Conservation (phyloP, 2,797 vertebrate species). For the Oryzias sinensis region DNA sequence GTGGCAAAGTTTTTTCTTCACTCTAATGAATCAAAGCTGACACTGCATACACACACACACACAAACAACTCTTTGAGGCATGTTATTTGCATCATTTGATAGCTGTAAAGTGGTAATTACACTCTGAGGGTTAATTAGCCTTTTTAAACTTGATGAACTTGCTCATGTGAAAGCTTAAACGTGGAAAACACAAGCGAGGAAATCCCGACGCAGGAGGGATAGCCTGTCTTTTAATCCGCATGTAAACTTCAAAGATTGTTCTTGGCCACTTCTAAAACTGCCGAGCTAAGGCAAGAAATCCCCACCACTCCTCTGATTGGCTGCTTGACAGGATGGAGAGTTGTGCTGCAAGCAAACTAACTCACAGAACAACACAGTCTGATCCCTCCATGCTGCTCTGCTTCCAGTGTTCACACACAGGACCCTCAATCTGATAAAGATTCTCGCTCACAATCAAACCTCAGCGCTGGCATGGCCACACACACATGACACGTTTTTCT, state of each 20-base stretch:
- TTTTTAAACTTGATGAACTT: slow-evolving; percentile 29
- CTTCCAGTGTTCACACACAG: slow-evolving; percentile 21
- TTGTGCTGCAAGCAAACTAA: slow-evolving; percentile 25
- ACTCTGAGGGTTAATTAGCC: slow-evolving; percentile 40
- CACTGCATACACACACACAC: background rate
- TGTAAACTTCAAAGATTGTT: slow-evolving; percentile 42
- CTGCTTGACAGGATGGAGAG: slow-evolving; percentile 41
- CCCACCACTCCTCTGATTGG: slow-evolving; percentile 26
- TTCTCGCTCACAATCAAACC: slow-evolving; percentile 6
- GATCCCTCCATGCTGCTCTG: slow-evolving; percentile 26
- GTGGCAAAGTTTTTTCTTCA: slow-evolving; percentile 9
- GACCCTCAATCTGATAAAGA: slow-evolving; percentile 1
- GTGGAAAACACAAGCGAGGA: slow-evolving; percentile 12
- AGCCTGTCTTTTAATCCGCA: slow-evolving; percentile 33
- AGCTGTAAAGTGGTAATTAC: slow-evolving; percentile 41
- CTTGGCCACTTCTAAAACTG: slow-evolving; percentile 41
- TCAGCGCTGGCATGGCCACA: slow-evolving; percentile 20
- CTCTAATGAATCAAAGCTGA: slow-evolving; percentile 28
- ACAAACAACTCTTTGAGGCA: slow-evolving; percentile 25
- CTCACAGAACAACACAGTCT: slow-evolving; percentile 34
- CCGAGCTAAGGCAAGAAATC: slow-evolving; percentile 40
- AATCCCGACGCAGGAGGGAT: slow-evolving; percentile 24
- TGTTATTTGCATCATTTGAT: slow-evolving; percentile 38
- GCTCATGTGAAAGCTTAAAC: slow-evolving; percentile 9
- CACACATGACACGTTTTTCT: slow-evolving; percentile 19